phyloP scores from a whole-genome alignment of 2,113 vertebrate species.

The Perccottus glenii region DNA sequence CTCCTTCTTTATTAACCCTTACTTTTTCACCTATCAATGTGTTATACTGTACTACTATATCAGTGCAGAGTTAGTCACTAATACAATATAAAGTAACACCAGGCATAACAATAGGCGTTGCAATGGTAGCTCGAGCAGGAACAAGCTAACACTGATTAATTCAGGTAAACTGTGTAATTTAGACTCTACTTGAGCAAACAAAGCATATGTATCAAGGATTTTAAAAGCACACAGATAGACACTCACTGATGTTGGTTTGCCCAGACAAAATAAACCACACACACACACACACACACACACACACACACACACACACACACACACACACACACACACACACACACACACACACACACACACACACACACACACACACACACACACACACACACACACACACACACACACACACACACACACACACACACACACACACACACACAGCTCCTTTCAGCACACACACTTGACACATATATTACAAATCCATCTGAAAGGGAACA shows the following conservation, averaged over 20 bases:
- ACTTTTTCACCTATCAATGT: no score
- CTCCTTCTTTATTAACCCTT: no score
- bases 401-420: conserved; percentile 14
- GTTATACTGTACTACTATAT: no score
- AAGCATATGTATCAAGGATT: neutral
- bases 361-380: conserved; percentile 46
- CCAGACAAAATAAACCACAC: conserved; percentile 38
- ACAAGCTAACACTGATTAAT: conserved; percentile 1
- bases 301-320: conserved; percentile 48
- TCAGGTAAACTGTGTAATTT: neutral
- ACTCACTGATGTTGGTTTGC: neutral
- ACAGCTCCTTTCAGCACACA: conserved; percentile 30
- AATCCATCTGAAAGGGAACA: conserved; percentile 50
- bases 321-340: conserved; percentile 47
- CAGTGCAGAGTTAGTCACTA: neutral
- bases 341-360: conserved; percentile 47
- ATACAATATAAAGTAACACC: neutral
- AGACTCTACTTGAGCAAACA: neutral
- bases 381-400: conserved; percentile 41
- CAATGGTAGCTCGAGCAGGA: neutral
- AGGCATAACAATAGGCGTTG: neutral
- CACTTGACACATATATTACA: conserved; percentile 47
- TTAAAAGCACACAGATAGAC: neutral
- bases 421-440: conserved; percentile 24
- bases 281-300: conserved; percentile 38